phyloP scores from a whole-genome alignment of 2,113 vertebrate genomes.

The Chaenogobius annularis region DNA sequence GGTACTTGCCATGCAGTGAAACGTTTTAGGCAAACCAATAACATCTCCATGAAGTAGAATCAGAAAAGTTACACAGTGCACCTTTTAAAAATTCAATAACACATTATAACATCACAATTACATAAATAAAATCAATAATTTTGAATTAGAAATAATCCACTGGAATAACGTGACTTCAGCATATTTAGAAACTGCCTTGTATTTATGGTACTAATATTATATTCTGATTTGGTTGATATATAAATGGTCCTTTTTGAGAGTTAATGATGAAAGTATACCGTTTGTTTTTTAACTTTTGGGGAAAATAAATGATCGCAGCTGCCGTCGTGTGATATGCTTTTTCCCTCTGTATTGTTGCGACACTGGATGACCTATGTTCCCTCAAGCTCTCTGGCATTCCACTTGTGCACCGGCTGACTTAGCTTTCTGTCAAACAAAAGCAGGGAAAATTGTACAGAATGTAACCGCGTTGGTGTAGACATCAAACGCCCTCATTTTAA shows the following conservation, averaged over 20 bases:
- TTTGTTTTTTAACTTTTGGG: conserved; percentile 39
- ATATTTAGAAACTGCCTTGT: too few species aligned
- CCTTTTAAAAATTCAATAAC: too few species aligned
- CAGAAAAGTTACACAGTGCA: too few species aligned
- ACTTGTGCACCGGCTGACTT: conserved; percentile 43
- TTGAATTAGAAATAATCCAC: not conserved
- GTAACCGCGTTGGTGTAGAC: conserved; percentile 26
- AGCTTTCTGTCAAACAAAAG: conserved; percentile 33
- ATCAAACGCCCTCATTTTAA: conserved; percentile 36
- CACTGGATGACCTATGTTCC: conserved; percentile 57
- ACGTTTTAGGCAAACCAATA: not conserved
- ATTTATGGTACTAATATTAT: not conserved
- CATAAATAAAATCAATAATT: not conserved
- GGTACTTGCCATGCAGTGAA: too few species aligned
- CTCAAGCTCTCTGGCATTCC: conserved; percentile 43
- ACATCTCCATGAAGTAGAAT: not conserved
- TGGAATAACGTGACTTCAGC: not conserved
- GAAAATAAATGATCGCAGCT: conserved; percentile 57
- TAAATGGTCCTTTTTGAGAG: conserved; percentile 15
- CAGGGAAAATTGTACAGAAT: conserved; percentile 61
- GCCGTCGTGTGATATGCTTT: conserved; percentile 35
- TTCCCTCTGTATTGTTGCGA: conserved; percentile 44
- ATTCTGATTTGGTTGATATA: not conserved
- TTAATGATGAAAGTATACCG: conserved; percentile 11
- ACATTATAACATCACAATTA: too few species aligned